Percentiles rank a stretch among this genome's conserved stretches.
phyloP scores from a whole-genome alignment of 2,113 vertebrate species.

The Rhynchomys soricoides region DNA sequence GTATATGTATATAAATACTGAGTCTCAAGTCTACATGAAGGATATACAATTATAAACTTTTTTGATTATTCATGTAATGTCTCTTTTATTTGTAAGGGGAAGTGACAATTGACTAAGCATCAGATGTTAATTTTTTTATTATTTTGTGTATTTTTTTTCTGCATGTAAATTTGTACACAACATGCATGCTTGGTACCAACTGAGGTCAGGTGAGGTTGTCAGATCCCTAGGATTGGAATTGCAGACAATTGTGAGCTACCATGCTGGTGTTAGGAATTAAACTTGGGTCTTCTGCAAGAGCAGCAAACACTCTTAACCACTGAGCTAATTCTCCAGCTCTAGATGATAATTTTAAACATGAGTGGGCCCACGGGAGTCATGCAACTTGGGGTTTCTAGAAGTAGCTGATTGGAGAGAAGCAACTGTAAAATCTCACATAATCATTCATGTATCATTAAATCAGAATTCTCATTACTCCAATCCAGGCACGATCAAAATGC shows the following conservation, averaged over 20 bases:
- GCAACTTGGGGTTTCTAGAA: neutral
- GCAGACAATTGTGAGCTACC: neutral
- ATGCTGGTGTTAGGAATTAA: neutral
- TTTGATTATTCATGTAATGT: neutral
- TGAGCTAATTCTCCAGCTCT: neutral
- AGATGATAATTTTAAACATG: conserved; percentile 4
- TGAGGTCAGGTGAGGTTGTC: neutral
- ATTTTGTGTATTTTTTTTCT: neutral
- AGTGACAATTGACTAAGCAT: neutral
- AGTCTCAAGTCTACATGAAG: neutral
- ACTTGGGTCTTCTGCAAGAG: neutral
- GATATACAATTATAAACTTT: neutral
- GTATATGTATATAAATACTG: neutral
- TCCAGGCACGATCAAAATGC: neutral
- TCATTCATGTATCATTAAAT: neutral
- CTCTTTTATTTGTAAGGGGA: neutral
- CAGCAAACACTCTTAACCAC: neutral
- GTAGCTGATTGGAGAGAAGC: neutral
- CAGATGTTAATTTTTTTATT: neutral
- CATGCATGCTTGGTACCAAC: neutral
- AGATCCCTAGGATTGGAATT: neutral
- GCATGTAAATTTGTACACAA: neutral
- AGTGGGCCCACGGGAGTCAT: neutral
- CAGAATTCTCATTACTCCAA: neutral
- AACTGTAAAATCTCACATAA: conserved; percentile 1